These are phyloP conservation scores for Passerina amoena DNA, from an alignment of 2,113 vertebrate genomes.

Conservation along the genomic window DNA sequence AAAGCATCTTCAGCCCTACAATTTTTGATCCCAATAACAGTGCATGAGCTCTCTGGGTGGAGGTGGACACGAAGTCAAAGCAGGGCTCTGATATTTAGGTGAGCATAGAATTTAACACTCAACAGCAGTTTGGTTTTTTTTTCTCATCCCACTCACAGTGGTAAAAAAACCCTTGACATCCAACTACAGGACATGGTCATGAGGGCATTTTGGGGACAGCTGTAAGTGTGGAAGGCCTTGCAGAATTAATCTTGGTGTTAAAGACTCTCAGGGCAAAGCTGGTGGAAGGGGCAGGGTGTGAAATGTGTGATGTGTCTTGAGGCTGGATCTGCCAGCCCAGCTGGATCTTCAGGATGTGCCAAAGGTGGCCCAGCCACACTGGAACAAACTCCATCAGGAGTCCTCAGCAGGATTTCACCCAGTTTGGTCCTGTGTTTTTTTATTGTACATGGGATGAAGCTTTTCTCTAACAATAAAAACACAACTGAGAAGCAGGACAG, in stretches of 20 bases:
- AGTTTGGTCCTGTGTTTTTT: background rate
- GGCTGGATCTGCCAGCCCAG: background rate
- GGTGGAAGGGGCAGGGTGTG: background rate
- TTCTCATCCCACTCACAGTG: background rate
- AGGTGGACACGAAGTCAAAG: background rate
- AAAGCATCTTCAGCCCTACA: background rate
- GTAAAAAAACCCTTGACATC: background rate
- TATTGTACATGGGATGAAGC: fast-evolving
- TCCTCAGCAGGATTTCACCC: background rate
- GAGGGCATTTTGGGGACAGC: background rate
- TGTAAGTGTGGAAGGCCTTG: background rate
- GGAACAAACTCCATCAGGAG: background rate
- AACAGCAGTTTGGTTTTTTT: background rate
- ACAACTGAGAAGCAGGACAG: background rate
- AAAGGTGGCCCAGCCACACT: background rate
- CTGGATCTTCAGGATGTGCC: background rate
- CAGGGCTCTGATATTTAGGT: background rate
- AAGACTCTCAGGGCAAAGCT: background rate
- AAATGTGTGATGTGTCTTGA: background rate
- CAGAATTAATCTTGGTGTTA: background rate
- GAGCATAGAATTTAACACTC: background rate
- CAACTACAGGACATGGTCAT: fast-evolving
- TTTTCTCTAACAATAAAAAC: background rate
- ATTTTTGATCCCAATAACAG: background rate
- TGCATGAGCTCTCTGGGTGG: background rate